Conservation (phyloP, 2,797 vertebrate species). For the Mormyrus hasselquistii region DNA sequence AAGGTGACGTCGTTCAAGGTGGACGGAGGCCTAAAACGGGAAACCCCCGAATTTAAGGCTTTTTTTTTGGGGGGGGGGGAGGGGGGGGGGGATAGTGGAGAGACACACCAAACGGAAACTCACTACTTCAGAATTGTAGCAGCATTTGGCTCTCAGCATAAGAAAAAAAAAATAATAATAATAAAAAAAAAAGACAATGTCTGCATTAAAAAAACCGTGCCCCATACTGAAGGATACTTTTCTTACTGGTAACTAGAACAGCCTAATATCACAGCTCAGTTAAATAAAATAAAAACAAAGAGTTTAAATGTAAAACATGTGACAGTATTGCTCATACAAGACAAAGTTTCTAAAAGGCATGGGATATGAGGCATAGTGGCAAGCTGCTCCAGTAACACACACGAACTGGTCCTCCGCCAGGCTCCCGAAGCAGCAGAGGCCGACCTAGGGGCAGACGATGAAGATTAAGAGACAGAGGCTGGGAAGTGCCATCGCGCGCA, state of each 20-base stretch:
- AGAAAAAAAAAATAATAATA: background rate
- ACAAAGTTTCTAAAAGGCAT: slow-evolving; percentile 35
- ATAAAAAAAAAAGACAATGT: slow-evolving; percentile 16
- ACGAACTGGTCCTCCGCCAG: slow-evolving; percentile 34
- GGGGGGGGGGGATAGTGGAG: background rate
- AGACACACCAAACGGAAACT: background rate
- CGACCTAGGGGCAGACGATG: slow-evolving; percentile 30
- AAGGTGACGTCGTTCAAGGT: slow-evolving; percentile 21
- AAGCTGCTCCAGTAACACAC: slow-evolving; percentile 38
- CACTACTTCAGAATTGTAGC: slow-evolving; percentile 35
- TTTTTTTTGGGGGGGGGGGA: slow-evolving; percentile 14
- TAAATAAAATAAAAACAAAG: slow-evolving; percentile 42
- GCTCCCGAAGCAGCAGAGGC: slow-evolving; percentile 34
- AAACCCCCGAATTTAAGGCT: slow-evolving; percentile 18
- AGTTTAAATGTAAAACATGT: slow-evolving; percentile 27
- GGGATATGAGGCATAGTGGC: slow-evolving; percentile 53
- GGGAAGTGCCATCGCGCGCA: background rate
- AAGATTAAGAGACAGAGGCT: no score
- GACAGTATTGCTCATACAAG: slow-evolving; percentile 58
- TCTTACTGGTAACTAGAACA: slow-evolving; percentile 41
- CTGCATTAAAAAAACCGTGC: slow-evolving; percentile 33
- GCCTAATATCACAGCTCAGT: slow-evolving; percentile 36
- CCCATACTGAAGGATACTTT: slow-evolving; percentile 31
- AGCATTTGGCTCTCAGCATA: slow-evolving; percentile 40
- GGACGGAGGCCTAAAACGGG: slow-evolving; percentile 23